Percentiles rank a stretch among this genome's conserved stretches.
phyloP scores from a whole-genome alignment of 2,888 invertebrate species.

The Hirtodrosophila confusa region DNA sequence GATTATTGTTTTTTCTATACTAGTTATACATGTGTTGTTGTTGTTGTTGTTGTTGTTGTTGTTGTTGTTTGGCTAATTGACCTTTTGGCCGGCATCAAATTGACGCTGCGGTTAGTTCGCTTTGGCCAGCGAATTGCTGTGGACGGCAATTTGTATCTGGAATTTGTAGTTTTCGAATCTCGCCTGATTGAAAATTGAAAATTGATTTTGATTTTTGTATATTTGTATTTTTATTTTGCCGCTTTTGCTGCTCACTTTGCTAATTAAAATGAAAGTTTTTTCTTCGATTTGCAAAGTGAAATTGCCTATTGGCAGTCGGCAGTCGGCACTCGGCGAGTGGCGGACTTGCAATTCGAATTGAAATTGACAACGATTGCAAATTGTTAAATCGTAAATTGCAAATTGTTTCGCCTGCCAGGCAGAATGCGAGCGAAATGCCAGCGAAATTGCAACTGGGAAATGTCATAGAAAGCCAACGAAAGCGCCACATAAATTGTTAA shows the following conservation, averaged over 20 bases:
- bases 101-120: slow-evolving; percentile 68
- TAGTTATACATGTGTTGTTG: slow-evolving; percentile 7
- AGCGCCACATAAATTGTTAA: slow-evolving; percentile 34
- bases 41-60: slow-evolving; percentile 24
- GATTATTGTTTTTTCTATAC: slow-evolving; percentile 34
- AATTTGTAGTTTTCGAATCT: slow-evolving; percentile 26
- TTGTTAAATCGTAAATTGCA: slow-evolving; percentile 2
- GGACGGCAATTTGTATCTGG: slow-evolving; percentile 24
- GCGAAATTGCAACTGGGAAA: slow-evolving; percentile 42
- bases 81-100: slow-evolving; percentile 68
- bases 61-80: slow-evolving; percentile 62
- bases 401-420: slow-evolving; percentile 45
- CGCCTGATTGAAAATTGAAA: slow-evolving; percentile 57
- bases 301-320: slow-evolving; percentile 52
- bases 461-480: slow-evolving; percentile 53
- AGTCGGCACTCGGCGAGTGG: too few relatives aligned
- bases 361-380: slow-evolving; percentile 24
- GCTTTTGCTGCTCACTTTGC: slow-evolving; percentile 38
- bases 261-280: slow-evolving; percentile 76
- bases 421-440: slow-evolving; percentile 51
- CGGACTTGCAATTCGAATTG: too few relatives aligned
- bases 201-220: slow-evolving; percentile 59
- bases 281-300: slow-evolving; percentile 57
- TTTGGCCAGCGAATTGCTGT: slow-evolving; percentile 20
- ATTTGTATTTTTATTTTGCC: too few relatives aligned